phyloP scores from a whole-genome alignment of 2,888 invertebrate genomes.

The Acheta domesticus region DNA sequence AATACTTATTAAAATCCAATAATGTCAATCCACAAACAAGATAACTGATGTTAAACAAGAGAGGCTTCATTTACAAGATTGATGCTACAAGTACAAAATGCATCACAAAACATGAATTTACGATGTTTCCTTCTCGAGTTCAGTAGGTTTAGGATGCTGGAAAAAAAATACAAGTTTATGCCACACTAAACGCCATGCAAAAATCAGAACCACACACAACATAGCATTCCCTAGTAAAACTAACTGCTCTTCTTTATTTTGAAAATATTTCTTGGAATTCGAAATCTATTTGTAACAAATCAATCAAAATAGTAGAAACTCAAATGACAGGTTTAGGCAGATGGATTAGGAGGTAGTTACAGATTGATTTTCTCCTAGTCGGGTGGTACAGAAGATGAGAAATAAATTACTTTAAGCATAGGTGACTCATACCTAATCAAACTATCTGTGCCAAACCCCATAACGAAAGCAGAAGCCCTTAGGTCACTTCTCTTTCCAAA shows the following conservation, averaged over 20 bases:
- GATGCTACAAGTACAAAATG: too few relatives aligned
- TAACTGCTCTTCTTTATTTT: not conserved
- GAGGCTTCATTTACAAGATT: too few relatives aligned
- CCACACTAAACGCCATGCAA: constrained; percentile 12
- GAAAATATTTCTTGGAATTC: not conserved
- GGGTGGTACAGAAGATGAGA: not conserved
- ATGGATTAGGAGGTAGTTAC: not conserved
- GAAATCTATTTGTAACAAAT: not conserved
- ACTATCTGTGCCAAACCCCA: too few relatives aligned
- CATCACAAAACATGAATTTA: too few relatives aligned
- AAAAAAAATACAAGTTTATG: not conserved
- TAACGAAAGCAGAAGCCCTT: too few relatives aligned
- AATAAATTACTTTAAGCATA: too few relatives aligned
- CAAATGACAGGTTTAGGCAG: not conserved
- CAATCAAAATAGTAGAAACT: not conserved
- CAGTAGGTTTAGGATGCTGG: not conserved
- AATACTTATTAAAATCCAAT: too few relatives aligned
- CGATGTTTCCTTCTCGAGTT: too few relatives aligned
- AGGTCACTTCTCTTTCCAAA: too few relatives aligned
- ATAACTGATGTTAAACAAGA: too few relatives aligned
- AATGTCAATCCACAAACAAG: too few relatives aligned
- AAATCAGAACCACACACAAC: constrained; percentile 32
- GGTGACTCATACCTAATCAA: too few relatives aligned
- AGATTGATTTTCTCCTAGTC: not conserved
- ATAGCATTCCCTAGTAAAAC: constrained; percentile 25